Evolutionary conservation across 2,888 invertebrate species (phyloP), one percentile per base, ranked within the genome.

Genomic region (Tholera decimalis): DNA sequence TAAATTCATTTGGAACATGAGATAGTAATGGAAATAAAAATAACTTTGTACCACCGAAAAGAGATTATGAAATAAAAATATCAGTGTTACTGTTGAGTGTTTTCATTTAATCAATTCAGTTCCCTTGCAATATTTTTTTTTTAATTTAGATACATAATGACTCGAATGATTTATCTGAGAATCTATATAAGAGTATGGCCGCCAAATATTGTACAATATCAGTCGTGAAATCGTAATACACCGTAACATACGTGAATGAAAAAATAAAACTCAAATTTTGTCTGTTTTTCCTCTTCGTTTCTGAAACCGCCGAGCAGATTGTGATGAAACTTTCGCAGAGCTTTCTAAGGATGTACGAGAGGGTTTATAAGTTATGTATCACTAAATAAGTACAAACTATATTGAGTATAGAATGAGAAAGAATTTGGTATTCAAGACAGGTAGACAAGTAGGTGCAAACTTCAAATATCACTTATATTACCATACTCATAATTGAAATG

Each of bases 1-100:
- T 57, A 55, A 79, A 64, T 61, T 84, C 59, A 62, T 86, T 70
- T 81, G 83, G 79, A 82, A 84, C 60, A 78, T 81, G 61, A 84
- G 83, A 80, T 88, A 85, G 78, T 58, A 47, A 37, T 35, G 37
- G 13, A 1, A 15, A 15, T 18, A 50, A 46, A 2, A 47, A 41
- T 0, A 44, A 33, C 22, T 80, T 77, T 77, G 35, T 80, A 71
- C 58, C 20, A 28, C 46, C 22, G 37, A 28, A 58, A 22, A 50
- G 20, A 69, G 60, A 59, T 70, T 41, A 50, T 57, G 20, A 46
- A 83, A 73, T 76, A 67, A 80, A 82, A 67, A 63, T 83, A 69
- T 76, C 55, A 47, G 30, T 78, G 76, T 83, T 76, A 64, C 6
- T 49, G 24, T 30, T 8, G 13, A 24, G 11, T 55, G 33, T 73